Percentiles rank a stretch among this genome's conserved stretches.
phyloP scores from a whole-genome alignment of 1,140 invertebrate genomes.

The Drosophila ohnishii region DNA sequence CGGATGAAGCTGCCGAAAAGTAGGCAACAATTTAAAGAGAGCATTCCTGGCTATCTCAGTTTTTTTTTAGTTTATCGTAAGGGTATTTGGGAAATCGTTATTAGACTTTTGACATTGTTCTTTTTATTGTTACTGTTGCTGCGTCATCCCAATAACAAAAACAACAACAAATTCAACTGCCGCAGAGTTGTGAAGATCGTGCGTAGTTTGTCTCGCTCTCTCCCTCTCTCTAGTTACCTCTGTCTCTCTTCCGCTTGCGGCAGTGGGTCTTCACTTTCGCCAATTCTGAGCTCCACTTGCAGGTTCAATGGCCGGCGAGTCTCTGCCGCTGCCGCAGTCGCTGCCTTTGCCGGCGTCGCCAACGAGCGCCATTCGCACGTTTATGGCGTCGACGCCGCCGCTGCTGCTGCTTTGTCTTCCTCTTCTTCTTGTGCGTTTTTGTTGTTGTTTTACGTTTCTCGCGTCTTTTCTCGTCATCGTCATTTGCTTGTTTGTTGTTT shows the following conservation, averaged over 20 bases:
- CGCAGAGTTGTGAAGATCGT: conserved; percentile 33
- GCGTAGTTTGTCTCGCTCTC: conserved; percentile 27
- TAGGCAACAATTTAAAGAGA: not conserved
- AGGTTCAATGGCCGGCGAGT: conserved; percentile 68
- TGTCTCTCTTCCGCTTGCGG: conserved; percentile 58
- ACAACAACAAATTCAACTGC: conserved; percentile 10
- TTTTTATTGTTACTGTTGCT: conserved; percentile 62
- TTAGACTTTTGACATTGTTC: not conserved
- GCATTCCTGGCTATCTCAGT: not conserved
- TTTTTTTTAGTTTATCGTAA: not conserved
- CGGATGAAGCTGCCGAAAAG: not conserved
- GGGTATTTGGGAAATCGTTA: conserved; percentile 1
- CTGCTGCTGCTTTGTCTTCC: conserved; percentile 8
- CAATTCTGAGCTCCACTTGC: conserved; percentile 79
- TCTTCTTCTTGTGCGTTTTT: conserved; percentile 5
- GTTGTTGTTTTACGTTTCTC: conserved; percentile 30
- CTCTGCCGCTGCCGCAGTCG: conserved; percentile 25
- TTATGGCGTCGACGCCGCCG: conserved; percentile 21
- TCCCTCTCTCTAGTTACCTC: conserved; percentile 3
- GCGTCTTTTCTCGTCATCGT: conserved; percentile 26
- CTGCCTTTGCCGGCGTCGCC: conserved; percentile 22
- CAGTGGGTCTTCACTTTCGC: conserved; percentile 81
- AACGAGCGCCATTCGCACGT: conserved; percentile 75
- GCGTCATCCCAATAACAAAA: conserved; percentile 60
- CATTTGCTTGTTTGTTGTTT: conserved; percentile 53